Conservation (phyloP, 1,140 invertebrate species). For the Ganaspis sp. region DNA sequence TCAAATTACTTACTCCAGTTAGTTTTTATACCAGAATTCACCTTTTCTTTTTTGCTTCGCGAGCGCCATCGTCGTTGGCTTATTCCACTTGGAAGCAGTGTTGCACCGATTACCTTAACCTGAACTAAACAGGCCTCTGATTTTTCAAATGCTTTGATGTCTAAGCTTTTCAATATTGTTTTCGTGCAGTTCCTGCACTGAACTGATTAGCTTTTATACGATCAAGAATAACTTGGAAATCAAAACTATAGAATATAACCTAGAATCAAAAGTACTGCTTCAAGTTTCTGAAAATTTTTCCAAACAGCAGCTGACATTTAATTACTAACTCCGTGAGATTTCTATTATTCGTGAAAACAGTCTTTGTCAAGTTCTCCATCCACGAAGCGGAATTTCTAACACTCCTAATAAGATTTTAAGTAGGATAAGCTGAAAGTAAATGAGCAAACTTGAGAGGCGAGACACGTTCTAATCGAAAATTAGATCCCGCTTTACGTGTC, state of each 20-base stretch:
- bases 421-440: slow-evolving; percentile 23
- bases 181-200: neutral
- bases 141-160: neutral
- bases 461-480: slow-evolving; percentile 39
- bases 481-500: slow-evolving; percentile 11
- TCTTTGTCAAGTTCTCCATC: neutral
- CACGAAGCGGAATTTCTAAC: neutral
- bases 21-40: slow-evolving; percentile 51
- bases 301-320: neutral
- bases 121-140: neutral
- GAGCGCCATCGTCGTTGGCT: neutral
- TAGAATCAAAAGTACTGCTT: too few relatives aligned
- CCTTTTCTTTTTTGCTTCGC: neutral
- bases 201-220: neutral
- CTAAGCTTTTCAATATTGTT: too few relatives aligned
- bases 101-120: neutral
- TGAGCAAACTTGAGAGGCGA: slow-evolving; percentile 29
- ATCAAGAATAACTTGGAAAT: neutral
- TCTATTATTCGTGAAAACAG: slow-evolving; percentile 1
- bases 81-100: slow-evolving; percentile 28
- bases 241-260: too few relatives aligned
- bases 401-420: slow-evolving; percentile 29
- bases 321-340: neutral
- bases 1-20: slow-evolving; percentile 59
- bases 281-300: too few relatives aligned